These are phyloP conservation scores for Sander vitreus DNA, from an alignment of 2,113 vertebrate species.

Conservation along the genomic window DNA sequence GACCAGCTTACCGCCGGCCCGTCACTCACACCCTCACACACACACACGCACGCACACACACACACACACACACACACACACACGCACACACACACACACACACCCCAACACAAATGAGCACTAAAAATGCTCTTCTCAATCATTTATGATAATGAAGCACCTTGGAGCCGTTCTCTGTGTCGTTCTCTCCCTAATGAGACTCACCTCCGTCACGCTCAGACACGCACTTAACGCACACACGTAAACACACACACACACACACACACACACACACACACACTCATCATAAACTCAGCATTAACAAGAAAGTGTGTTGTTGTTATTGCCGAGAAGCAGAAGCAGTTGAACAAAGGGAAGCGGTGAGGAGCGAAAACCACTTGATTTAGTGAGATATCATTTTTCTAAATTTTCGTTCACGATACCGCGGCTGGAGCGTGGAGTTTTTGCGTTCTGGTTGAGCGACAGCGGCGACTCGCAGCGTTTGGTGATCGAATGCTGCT, in stretches of 20 bases:
- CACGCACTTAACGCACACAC: conserved; percentile 25
- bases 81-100: conserved; percentile 12
- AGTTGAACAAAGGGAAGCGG: conserved; percentile 28
- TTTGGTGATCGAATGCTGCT: background rate
- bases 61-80: conserved; percentile 32
- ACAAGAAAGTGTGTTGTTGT: conserved; percentile 17
- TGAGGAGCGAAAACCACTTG: background rate
- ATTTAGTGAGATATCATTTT: background rate
- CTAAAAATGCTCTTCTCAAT: conserved; percentile 37
- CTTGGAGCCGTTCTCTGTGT: conserved; percentile 23
- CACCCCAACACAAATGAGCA: conserved; percentile 12
- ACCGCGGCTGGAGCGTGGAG: background rate
- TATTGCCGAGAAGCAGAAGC: background rate
- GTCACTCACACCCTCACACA: conserved; percentile 43
- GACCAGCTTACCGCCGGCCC: conserved; percentile 66
- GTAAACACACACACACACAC: conserved; percentile 37
- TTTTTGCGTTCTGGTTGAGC: background rate
- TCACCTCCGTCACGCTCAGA: conserved; percentile 63
- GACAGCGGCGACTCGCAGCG: background rate
- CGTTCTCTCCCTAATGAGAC: conserved; percentile 68
- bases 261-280: conserved; percentile 48
- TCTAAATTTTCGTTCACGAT: background rate
- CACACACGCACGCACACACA: too few species aligned
- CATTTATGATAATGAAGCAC: conserved; percentile 66
- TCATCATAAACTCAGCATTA: conserved; percentile 28